A percentile compares a stretch with the other conserved stretches of the same genome.
Evolutionary conservation across 92 coral and sea anemone species (phyloP).

Genomic region (Paragorgia papillata): DNA sequence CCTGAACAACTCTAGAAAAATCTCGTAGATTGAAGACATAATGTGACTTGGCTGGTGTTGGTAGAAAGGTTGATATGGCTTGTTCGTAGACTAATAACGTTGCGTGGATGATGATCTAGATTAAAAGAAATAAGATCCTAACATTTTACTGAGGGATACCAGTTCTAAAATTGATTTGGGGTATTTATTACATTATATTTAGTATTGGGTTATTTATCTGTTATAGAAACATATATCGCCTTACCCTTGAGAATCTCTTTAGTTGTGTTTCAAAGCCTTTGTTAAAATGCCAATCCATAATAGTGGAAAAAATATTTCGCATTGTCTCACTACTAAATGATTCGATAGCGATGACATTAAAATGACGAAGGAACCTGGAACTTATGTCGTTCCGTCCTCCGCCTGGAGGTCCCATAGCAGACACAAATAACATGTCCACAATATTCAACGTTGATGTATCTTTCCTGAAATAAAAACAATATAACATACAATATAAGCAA

Average conservation of each 20-base stretch:
- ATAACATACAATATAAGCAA: too few relatives aligned
- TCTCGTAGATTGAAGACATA: conserved; percentile 95
- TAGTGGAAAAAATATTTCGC: conserved; percentile 92
- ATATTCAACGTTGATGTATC: conserved; percentile 85
- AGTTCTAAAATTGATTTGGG: too few relatives aligned
- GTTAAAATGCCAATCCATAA: conserved; percentile 99
- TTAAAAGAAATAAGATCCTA: background rate
- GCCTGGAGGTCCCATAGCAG: conserved; percentile 99
- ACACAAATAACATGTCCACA: conserved; percentile 79
- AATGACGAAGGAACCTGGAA: conserved; percentile 89
- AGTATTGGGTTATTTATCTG: too few relatives aligned
- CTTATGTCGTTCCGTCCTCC: conserved; percentile 96
- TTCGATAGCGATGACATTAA: conserved; percentile 91
- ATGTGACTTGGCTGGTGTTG: conserved; percentile 99
- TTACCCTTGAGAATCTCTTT: conserved; percentile 89
- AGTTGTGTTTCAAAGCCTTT: conserved; percentile 94
- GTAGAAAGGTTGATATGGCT: conserved; percentile 83
- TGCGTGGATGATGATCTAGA: conserved; percentile 89
- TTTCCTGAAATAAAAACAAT: conserved; percentile 55
- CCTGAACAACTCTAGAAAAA: conserved; percentile 98
- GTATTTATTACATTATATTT: too few relatives aligned
- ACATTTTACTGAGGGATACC: background rate
- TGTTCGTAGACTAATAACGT: conserved; percentile 84
- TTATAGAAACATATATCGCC: background rate
- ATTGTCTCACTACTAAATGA: conserved; percentile 88